Evolutionary conservation across 2,797 vertebrate genomes (phyloP).

Genomic region (Ctenochaetus hawaiiensis): DNA sequence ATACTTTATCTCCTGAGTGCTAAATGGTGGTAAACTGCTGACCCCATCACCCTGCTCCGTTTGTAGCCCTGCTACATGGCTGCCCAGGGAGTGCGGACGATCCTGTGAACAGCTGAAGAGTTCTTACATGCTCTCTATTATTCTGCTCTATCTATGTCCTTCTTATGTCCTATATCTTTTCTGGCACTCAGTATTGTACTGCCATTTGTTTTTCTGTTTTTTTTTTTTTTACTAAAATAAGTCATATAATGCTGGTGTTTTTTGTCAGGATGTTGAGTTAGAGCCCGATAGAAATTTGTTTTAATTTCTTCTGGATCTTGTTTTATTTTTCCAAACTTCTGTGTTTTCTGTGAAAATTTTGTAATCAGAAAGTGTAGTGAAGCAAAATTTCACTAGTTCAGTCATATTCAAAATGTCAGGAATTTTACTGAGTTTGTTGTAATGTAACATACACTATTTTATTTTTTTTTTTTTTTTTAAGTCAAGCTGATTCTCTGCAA

Average conservation of each 20-base stretch:
- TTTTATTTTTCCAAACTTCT: no score
- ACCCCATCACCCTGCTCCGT: conserved; percentile 55
- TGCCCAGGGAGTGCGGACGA: conserved; percentile 35
- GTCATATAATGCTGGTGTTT: neutral
- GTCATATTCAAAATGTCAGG: no score
- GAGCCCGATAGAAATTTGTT: no score
- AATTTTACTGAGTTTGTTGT: no score
- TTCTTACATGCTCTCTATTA: conserved; percentile 33
- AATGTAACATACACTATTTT: no score
- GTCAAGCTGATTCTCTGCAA: no score
- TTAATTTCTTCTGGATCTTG: no score
- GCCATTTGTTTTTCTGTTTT: neutral
- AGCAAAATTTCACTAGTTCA: no score
- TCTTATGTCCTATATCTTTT: conserved; percentile 9
- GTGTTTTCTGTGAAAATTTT: no score
- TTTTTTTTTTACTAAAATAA: neutral
- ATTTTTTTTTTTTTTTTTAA: no score
- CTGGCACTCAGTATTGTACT: neutral
- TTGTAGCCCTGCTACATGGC: conserved; percentile 52
- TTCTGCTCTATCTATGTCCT: conserved; percentile 31
- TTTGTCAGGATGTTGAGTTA: neutral
- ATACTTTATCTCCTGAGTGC: conserved; percentile 45
- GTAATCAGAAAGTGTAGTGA: no score
- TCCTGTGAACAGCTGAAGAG: conserved; percentile 31
- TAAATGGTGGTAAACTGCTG: conserved; percentile 59